These are phyloP conservation scores for Sialis fuliginosa DNA, from an alignment of 2,888 invertebrate species.

Conservation along the genomic window DNA sequence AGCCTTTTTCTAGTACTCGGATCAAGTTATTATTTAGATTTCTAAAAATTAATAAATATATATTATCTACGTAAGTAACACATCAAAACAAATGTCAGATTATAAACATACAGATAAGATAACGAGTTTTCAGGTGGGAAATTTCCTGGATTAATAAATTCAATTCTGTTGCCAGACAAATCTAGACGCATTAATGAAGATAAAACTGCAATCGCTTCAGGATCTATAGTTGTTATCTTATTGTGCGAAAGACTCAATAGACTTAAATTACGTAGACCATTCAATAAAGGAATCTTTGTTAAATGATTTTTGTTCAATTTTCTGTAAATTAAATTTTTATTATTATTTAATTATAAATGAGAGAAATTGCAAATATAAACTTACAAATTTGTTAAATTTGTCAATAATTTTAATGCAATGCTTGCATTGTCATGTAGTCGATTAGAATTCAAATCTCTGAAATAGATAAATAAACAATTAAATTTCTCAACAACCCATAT, in stretches of 20 bases:
- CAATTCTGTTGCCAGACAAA: slow-evolving; percentile 45
- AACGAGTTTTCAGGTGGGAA: slow-evolving; percentile 38
- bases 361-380: slow-evolving; percentile 14
- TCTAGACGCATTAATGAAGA: slow-evolving; percentile 38
- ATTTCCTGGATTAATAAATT: slow-evolving; percentile 31
- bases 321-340: slow-evolving; percentile 15
- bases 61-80: slow-evolving; percentile 22
- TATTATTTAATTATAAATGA: not conserved
- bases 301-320: slow-evolving; percentile 39
- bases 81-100: slow-evolving; percentile 1
- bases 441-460: slow-evolving; percentile 38
- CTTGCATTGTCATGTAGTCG: slow-evolving; percentile 30
- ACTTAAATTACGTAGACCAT: slow-evolving; percentile 11
- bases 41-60: slow-evolving; percentile 25
- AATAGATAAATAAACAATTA: slow-evolving; percentile 11
- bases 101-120: slow-evolving; percentile 28
- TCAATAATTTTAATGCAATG: slow-evolving; percentile 26
- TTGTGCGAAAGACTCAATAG: slow-evolving; percentile 25
- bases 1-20: slow-evolving; percentile 45
- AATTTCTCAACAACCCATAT: no score
- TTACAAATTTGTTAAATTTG: slow-evolving; percentile 31
- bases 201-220: slow-evolving; percentile 27
- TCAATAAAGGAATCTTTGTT: slow-evolving; percentile 30
- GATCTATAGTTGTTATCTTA: slow-evolving; percentile 25
- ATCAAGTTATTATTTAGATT: slow-evolving; percentile 59